A percentile compares a stretch with the other conserved stretches of the same genome.
Conservation (phyloP, 2,797 vertebrate species). For the Salmo trutta region DNA sequence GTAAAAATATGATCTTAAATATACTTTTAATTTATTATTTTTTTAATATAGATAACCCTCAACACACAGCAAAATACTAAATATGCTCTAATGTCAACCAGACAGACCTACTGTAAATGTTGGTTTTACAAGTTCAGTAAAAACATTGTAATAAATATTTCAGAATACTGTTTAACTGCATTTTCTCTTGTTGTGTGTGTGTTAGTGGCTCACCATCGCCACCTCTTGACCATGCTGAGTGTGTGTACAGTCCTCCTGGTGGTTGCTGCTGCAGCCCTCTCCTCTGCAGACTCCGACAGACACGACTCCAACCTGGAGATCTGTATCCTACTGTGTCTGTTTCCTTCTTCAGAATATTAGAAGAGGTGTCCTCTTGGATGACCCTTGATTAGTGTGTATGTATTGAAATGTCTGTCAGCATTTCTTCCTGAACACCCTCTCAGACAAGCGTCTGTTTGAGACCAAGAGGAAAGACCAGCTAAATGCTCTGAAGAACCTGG, state of each 20-base stretch:
- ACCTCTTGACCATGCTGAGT: conserved; percentile 79
- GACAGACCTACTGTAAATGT: background rate
- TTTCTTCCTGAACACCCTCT: conserved; percentile 52
- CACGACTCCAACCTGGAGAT: conserved; percentile 90
- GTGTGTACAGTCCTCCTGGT: conserved; percentile 73
- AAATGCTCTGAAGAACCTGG: conserved; percentile 92
- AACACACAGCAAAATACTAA: too few species aligned
- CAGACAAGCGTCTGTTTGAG: conserved; percentile 97
- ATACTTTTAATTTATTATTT: too few species aligned
- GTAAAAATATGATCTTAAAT: too few species aligned
- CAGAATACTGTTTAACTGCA: background rate
- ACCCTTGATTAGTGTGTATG: background rate
- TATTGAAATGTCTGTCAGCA: background rate
- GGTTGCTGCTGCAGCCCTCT: conserved; percentile 63
- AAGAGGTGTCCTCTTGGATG: background rate
- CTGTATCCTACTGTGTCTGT: conserved; percentile 84
- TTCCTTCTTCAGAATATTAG: background rate
- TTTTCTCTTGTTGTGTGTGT: background rate
- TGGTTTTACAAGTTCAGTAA: background rate
- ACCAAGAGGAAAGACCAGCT: conserved; percentile 97
- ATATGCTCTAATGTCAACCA: background rate
- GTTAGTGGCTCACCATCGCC: conserved; percentile 45
- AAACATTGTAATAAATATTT: too few species aligned
- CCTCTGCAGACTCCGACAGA: conserved; percentile 72
- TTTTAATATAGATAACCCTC: too few species aligned